Base-by-base conservation (phyloP, 2,888 invertebrate genomes). In the Carpatolechia fugitivella region DNA sequence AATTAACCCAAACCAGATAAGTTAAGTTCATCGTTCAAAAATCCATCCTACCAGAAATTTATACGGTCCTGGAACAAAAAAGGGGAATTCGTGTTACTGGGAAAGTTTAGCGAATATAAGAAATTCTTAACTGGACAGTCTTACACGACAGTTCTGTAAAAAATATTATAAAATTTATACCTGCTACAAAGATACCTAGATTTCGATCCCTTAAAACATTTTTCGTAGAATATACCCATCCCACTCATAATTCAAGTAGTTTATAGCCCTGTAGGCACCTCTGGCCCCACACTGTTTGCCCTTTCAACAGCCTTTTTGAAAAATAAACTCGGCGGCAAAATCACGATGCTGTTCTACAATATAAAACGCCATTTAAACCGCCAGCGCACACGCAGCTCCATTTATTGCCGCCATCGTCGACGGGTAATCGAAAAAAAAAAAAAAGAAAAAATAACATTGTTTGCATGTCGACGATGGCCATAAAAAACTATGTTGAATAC, bases 371-470 rank as follows among this genome's bases (percentile, higher is more conserved):
- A 56, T 56, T 60, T 59, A 62, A 59, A 58, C 53, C 59, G 60
- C 60, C 63, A 55, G 60, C 59, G 59, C 60, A 64, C 24, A 46
- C 56, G 63, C 60, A 63, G 60, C 61, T 55, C 65, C 74, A 68
- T 76, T 77, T 75, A 69, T 64, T 65, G 62, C 66, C 31, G 60
- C 68, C 70, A 70, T 79, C 79, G 80, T 80, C 68, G 67, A 54
- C 57, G 62, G 59, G 65, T 76, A 79, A 78, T 74, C 73, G 70
- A 71, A 71, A 74, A 78, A 78, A 41, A 20, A 78, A 78, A 41
- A 20, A 11, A 76, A 74, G 74, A 31, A 47, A 47, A 14, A 16
- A 3, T 1, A 30, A 30, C 30, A 10, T 31, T 47, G 47, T 47
- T 47, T 16, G 47, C 47, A 16, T 16, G 31, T 47, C 31, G 16